phyloP scores from a whole-genome alignment of 30 jellyfish, hydroid and myxozoan species.

The Rhopilema esculentum region DNA sequence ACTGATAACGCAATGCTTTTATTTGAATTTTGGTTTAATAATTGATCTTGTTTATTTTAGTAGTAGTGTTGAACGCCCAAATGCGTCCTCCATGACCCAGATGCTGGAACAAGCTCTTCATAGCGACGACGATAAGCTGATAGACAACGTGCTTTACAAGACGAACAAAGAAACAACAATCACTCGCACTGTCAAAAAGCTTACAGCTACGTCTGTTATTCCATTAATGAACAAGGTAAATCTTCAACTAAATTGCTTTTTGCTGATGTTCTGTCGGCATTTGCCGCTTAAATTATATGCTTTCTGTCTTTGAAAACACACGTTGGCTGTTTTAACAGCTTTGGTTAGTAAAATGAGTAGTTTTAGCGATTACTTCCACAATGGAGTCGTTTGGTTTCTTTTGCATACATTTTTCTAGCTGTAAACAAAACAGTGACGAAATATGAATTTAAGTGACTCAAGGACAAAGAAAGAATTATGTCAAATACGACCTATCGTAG shows the following conservation, averaged over 20 bases:
- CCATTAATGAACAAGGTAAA: conserved; percentile 68
- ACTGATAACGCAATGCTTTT: not conserved
- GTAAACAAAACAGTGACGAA: too few species aligned
- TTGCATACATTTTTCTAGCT: not conserved
- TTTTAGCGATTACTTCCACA: too few species aligned
- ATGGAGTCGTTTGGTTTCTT: not conserved
- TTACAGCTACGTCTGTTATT: conserved; percentile 55
- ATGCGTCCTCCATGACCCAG: conserved; percentile 78
- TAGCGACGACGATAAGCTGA: conserved; percentile 69
- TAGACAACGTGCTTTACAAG: conserved; percentile 66
- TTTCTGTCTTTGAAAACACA: not conserved
- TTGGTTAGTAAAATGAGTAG: too few species aligned
- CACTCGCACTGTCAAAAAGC: conserved; percentile 57
- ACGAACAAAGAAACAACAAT: conserved; percentile 57
- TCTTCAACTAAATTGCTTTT: too few species aligned
- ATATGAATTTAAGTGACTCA: too few species aligned
- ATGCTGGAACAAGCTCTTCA: conserved; percentile 83
- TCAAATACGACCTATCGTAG: too few species aligned
- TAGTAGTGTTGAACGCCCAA: conserved; percentile 35
- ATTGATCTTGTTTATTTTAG: conserved; percentile 7
- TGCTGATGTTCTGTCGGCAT: not conserved
- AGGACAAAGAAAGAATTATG: too few species aligned
- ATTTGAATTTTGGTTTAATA: too few species aligned
- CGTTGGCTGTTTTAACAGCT: not conserved
- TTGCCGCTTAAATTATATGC: not conserved